phyloP scores from a whole-genome alignment of 2,797 vertebrate genomes.

The Catostomus latipinnis region DNA sequence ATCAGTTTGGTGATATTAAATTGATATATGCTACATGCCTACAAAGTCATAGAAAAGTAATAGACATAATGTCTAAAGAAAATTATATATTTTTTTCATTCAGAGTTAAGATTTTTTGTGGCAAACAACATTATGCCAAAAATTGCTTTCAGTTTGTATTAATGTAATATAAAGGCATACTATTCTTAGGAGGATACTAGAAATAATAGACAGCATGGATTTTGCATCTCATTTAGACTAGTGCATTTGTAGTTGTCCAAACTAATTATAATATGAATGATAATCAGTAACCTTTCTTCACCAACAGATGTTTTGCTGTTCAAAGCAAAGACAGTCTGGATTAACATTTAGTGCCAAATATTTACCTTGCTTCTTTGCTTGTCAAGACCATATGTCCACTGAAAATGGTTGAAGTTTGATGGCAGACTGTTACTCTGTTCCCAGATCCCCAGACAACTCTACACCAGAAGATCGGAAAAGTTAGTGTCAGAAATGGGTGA shows the following conservation, averaged over 20 bases:
- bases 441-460: conserved; percentile 84
- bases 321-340: conserved; percentile 23
- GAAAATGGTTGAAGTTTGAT: conserved; percentile 41
- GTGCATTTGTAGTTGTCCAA: conserved; percentile 48
- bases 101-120: too few relatives aligned
- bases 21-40: neutral
- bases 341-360: conserved; percentile 36
- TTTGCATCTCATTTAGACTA: conserved; percentile 36
- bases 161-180: neutral
- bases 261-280: conserved; percentile 27
- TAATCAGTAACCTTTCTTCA: conserved; percentile 30
- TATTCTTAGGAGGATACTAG: conserved; percentile 26
- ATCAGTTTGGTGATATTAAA: neutral
- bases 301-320: conserved; percentile 44
- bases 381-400: conserved; percentile 22
- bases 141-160: too few relatives aligned
- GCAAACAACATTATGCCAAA: too few relatives aligned
- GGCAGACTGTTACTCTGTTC: conserved; percentile 34
- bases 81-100: too few relatives aligned
- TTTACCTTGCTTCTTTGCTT: conserved; percentile 28
- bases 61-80: too few relatives aligned
- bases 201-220: conserved; percentile 23
- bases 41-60: conserved; percentile 9
- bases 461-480: conserved; percentile 81
- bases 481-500: conserved; percentile 76